A percentile compares a stretch with the other conserved stretches of the same genome.
phyloP scores from a whole-genome alignment of 1,140 invertebrate genomes.

The Drosophila quadrilineata region DNA sequence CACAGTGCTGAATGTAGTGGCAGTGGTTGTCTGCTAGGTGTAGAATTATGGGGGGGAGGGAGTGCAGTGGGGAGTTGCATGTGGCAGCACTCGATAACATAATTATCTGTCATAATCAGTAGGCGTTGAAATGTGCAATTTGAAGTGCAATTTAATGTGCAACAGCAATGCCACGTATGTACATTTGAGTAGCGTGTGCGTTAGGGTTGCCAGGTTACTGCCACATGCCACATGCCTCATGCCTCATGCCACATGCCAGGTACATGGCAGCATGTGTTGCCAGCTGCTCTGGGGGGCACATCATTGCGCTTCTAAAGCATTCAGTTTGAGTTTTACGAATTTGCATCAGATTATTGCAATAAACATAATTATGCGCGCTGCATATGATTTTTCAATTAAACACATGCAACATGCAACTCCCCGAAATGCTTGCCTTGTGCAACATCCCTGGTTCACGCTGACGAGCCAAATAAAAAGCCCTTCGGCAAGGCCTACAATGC shows the following conservation, averaged over 20 bases:
- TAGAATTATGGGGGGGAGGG: too few species aligned
- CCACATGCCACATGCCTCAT: too few species aligned
- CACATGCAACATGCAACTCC: slow-evolving; percentile 64
- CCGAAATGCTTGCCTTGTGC: slow-evolving; percentile 31
- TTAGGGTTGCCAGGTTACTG: slow-evolving; percentile 25
- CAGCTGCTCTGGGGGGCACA: slow-evolving; percentile 13
- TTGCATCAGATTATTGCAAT: slow-evolving; percentile 80
- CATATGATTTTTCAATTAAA: slow-evolving; percentile 81
- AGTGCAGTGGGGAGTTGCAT: slow-evolving; percentile 33
- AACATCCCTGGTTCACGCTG: slow-evolving; percentile 34
- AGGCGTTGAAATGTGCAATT: slow-evolving; percentile 80
- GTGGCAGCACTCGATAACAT: slow-evolving; percentile 74
- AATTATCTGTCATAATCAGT: slow-evolving; percentile 79
- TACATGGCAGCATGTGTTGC: background rate
- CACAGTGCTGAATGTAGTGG: too few species aligned
- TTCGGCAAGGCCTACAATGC: slow-evolving; percentile 16
- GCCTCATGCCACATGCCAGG: too few species aligned
- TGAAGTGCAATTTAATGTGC: slow-evolving; percentile 79
- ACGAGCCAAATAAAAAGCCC: slow-evolving; percentile 64
- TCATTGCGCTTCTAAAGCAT: slow-evolving; percentile 47
- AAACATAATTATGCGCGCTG: slow-evolving; percentile 80
- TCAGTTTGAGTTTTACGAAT: slow-evolving; percentile 72
- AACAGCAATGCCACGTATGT: slow-evolving; percentile 50
- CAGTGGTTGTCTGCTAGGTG: too few species aligned
- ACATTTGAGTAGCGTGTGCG: background rate